Evolutionary conservation across 1,140 invertebrate genomes (phyloP).

Genomic region (Probaryconus sp.): DNA sequence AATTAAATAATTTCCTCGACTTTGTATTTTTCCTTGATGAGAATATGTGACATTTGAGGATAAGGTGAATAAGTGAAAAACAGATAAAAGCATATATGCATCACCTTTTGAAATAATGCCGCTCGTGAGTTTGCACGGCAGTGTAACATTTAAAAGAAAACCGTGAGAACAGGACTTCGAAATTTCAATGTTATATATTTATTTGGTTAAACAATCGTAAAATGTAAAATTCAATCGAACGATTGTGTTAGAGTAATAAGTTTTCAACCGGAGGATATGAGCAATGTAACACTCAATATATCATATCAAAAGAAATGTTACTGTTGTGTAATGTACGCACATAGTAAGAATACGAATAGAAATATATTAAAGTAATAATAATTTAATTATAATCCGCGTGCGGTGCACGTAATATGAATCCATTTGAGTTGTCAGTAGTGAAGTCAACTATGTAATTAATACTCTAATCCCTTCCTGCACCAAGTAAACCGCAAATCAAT

Average conservation of each 20-base stretch:
- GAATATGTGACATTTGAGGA: slow-evolving; percentile 19
- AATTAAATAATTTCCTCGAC: too few species aligned
- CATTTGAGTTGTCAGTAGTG: slow-evolving; percentile 13
- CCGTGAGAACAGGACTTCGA: slow-evolving; percentile 16
- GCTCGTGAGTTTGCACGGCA: background rate
- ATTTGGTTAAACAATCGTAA: slow-evolving; percentile 13
- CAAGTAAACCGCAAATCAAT: slow-evolving; percentile 33
- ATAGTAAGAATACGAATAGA: background rate
- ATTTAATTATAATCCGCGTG: slow-evolving; percentile 33
- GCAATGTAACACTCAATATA: background rate
- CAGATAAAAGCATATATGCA: slow-evolving; percentile 18
- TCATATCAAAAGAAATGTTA: slow-evolving; percentile 10
- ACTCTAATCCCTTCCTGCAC: slow-evolving; percentile 21
- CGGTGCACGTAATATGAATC: slow-evolving; percentile 23
- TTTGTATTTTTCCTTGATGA: too few species aligned
- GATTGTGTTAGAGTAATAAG: background rate
- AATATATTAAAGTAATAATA: slow-evolving; percentile 39
- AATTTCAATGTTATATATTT: background rate
- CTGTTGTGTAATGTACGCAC: slow-evolving; percentile 13
- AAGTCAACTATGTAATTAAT: slow-evolving; percentile 48
- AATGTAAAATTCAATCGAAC: too few species aligned
- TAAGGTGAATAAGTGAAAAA: slow-evolving; percentile 8
- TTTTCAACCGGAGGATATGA: too few species aligned
- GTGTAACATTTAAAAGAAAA: slow-evolving; percentile 10
- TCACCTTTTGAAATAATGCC: background rate